Percentiles rank a stretch among this genome's conserved stretches.
These are phyloP conservation scores for Drosophila affinis DNA, from an alignment of 2,888 invertebrate genomes.

Conservation along the genomic window DNA sequence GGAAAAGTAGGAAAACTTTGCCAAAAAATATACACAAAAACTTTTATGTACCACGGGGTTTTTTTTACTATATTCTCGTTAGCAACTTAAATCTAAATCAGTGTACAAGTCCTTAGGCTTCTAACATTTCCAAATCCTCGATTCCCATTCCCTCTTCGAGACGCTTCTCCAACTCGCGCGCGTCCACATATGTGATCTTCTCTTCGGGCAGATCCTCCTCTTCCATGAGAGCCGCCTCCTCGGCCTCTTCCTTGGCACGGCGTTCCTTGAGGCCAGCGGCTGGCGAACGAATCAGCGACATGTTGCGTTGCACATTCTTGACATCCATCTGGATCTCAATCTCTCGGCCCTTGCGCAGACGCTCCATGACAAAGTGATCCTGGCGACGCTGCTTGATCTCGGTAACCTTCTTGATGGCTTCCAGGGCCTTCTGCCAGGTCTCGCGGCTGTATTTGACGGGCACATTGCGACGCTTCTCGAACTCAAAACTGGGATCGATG, in stretches of 20 bases:
- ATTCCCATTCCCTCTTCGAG: slow-evolving; percentile 81
- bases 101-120: slow-evolving; percentile 63
- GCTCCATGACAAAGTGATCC: slow-evolving; percentile 93
- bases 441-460: slow-evolving; percentile 98
- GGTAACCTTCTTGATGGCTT: slow-evolving; percentile 95
- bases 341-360: slow-evolving; percentile 94
- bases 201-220: slow-evolving; percentile 85
- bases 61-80: slow-evolving; percentile 38
- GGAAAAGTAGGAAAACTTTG: slow-evolving; percentile 39
- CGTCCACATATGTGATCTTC: slow-evolving; percentile 84
- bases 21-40: slow-evolving; percentile 29
- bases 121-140: slow-evolving; percentile 82
- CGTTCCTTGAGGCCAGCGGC: slow-evolving; percentile 93
- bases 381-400: slow-evolving; percentile 93
- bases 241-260: slow-evolving; percentile 84
- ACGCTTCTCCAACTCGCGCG: slow-evolving; percentile 83
- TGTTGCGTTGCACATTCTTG: slow-evolving; percentile 90
- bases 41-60: slow-evolving; percentile 32
- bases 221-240: slow-evolving; percentile 86
- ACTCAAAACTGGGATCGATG: slow-evolving; percentile 97
- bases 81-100: slow-evolving; percentile 54
- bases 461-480: slow-evolving; percentile 95
- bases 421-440: slow-evolving; percentile 94
- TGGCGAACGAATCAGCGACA: slow-evolving; percentile 92
- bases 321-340: slow-evolving; percentile 94